phyloP scores from a whole-genome alignment of 2,797 vertebrate species.

The Alectoris magna region DNA sequence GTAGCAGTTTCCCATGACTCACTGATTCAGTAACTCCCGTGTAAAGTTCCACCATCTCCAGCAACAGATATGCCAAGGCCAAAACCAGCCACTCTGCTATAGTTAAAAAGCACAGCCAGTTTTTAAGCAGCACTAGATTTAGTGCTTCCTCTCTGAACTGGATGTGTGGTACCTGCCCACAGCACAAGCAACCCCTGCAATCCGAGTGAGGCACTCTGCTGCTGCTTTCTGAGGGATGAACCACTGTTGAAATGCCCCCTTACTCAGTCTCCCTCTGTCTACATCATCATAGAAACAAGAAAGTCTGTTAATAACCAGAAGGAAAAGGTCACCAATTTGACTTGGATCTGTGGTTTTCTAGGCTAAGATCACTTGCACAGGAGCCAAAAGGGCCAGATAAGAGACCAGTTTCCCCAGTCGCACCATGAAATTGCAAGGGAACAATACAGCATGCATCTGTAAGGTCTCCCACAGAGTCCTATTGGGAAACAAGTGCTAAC shows the following conservation, averaged over 20 bases:
- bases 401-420: not conserved
- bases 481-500: not conserved
- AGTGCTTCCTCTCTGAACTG: not conserved
- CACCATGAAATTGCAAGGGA: not conserved
- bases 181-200: not conserved
- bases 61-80: not conserved
- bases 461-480: rapidly evolving
- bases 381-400: not conserved
- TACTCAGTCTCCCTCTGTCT: not conserved
- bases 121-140: not conserved
- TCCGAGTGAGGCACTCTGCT: rapidly evolving
- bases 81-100: not conserved
- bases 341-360: not conserved
- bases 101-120: not conserved
- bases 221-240: not conserved
- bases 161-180: not conserved
- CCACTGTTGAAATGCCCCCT: not conserved
- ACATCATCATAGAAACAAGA: not conserved
- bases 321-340: conserved; percentile 10
- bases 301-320: conserved; percentile 14
- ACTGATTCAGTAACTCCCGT: not conserved
- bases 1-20: not conserved
- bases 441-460: not conserved
- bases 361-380: not conserved
- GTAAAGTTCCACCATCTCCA: not conserved